Evolutionary conservation across 2,888 invertebrate genomes (phyloP).

Genomic region (Drosophila monieri): DNA sequence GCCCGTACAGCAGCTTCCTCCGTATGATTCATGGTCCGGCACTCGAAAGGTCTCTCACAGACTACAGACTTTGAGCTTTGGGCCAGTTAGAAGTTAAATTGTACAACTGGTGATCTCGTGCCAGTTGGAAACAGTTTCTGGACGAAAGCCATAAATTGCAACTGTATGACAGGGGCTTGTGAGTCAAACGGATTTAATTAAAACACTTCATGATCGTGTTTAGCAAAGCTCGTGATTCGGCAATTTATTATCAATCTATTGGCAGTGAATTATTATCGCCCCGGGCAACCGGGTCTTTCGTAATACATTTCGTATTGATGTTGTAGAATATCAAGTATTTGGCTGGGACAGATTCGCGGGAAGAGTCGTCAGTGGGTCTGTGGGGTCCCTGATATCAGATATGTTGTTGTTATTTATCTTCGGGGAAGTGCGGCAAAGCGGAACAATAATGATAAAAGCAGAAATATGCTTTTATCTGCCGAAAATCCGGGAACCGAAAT

Average conservation of each 20-base stretch:
- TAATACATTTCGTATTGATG: conserved; percentile 3
- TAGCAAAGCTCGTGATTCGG: conserved; percentile 24
- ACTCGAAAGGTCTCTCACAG: conserved; percentile 7
- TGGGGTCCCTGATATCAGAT: conserved; percentile 10
- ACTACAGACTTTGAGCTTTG: conserved; percentile 16
- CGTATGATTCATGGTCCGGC: conserved; percentile 13
- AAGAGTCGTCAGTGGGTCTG: conserved; percentile 31
- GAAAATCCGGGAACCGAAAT: conserved; percentile 27
- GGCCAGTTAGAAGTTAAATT: conserved; percentile 8
- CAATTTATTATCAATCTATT: conserved; percentile 21
- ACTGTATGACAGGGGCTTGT: conserved; percentile 21
- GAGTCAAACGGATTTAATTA: conserved; percentile 27
- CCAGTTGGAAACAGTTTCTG: conserved; percentile 15
- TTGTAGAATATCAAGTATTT: neutral
- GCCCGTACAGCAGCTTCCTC: conserved; percentile 16
- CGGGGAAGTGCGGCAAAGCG: conserved; percentile 4
- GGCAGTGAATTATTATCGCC: conserved; percentile 13
- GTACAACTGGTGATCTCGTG: conserved; percentile 25
- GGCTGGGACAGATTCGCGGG: neutral
- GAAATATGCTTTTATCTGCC: conserved; percentile 53
- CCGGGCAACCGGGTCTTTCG: conserved; percentile 18
- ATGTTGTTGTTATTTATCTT: conserved; percentile 26
- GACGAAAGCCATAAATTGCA: conserved; percentile 31
- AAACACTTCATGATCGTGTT: conserved; percentile 20
- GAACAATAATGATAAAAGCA: conserved; percentile 18